Conservation (phyloP, 2,888 invertebrate genomes). For the Dorcus parallelipipedus region DNA sequence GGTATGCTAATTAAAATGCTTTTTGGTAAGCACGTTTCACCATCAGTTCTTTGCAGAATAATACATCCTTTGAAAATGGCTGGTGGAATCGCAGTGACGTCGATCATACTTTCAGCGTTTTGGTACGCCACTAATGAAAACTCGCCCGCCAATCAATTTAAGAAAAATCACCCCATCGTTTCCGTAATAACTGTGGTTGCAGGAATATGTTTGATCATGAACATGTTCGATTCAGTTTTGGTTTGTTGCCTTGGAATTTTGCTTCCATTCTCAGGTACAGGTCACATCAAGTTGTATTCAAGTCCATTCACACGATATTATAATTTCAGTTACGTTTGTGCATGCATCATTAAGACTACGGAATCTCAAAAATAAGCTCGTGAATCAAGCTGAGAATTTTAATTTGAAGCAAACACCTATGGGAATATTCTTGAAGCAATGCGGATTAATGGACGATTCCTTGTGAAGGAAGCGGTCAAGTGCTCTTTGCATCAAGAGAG, state of each 20-base stretch:
- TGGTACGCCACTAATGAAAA: constrained; percentile 60
- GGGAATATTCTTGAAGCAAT: constrained; percentile 70
- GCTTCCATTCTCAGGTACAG: constrained; percentile 60
- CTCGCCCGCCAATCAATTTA: constrained; percentile 57
- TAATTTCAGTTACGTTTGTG: constrained; percentile 61
- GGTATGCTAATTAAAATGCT: constrained; percentile 37
- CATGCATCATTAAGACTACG: constrained; percentile 77
- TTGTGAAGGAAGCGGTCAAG: constrained; percentile 8
- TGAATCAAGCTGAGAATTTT: constrained; percentile 69
- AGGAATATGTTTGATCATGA: constrained; percentile 60
- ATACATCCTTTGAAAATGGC: constrained; percentile 66
- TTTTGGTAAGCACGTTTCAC: neutral
- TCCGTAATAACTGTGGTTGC: constrained; percentile 52
- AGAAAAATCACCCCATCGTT: constrained; percentile 65
- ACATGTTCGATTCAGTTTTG: constrained; percentile 63
- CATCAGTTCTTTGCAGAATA: constrained; percentile 4
- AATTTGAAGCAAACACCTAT: constrained; percentile 73
- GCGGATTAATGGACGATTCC: constrained; percentile 66
- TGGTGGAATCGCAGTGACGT: constrained; percentile 58
- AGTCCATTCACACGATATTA: neutral
- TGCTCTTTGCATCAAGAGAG: no score
- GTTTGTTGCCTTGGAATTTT: constrained; percentile 66
- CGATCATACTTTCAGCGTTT: constrained; percentile 57
- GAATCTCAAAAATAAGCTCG: constrained; percentile 73
- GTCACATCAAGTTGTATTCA: no score